Conservation (phyloP, 2,888 invertebrate genomes). For the Macroteleia sp. region DNA sequence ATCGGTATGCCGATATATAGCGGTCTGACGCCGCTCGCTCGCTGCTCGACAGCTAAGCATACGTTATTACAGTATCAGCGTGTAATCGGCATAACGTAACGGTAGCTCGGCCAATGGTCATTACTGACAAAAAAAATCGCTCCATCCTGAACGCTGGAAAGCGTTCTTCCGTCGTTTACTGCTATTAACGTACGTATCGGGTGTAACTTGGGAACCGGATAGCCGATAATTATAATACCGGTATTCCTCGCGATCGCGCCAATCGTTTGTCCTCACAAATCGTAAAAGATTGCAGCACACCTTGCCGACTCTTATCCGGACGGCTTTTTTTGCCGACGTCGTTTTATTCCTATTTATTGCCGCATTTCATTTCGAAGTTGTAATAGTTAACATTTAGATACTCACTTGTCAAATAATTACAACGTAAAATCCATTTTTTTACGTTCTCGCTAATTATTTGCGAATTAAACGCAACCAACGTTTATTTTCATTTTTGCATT, state of each 20-base stretch:
- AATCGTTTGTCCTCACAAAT: constrained; percentile 58
- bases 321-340: constrained; percentile 36
- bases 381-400: constrained; percentile 36
- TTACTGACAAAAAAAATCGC: constrained; percentile 47
- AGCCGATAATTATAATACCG: constrained; percentile 63
- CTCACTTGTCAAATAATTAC: constrained; percentile 29
- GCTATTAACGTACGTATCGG: constrained; percentile 56
- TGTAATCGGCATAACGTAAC: constrained; percentile 61
- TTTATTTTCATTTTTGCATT: too few species aligned
- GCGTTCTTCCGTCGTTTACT: constrained; percentile 61
- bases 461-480: not conserved
- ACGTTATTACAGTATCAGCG: constrained; percentile 63
- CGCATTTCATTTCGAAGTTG: too few species aligned
- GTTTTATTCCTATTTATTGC: constrained; percentile 38
- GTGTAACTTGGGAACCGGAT: constrained; percentile 65
- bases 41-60: constrained; percentile 50
- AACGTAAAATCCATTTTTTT: constrained; percentile 7
- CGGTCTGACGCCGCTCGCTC: constrained; percentile 41
- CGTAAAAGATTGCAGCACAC: constrained; percentile 49
- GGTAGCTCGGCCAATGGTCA: constrained; percentile 59
- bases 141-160: constrained; percentile 56
- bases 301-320: constrained; percentile 36
- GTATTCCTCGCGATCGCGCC: constrained; percentile 54
- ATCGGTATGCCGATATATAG: too few species aligned
- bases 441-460: constrained; percentile 1